Percentiles rank a stretch among this genome's conserved stretches.
These are phyloP conservation scores for Petrocephalus microphthalmus DNA, from an alignment of 2,113 vertebrate genomes.

Conservation along the genomic window DNA sequence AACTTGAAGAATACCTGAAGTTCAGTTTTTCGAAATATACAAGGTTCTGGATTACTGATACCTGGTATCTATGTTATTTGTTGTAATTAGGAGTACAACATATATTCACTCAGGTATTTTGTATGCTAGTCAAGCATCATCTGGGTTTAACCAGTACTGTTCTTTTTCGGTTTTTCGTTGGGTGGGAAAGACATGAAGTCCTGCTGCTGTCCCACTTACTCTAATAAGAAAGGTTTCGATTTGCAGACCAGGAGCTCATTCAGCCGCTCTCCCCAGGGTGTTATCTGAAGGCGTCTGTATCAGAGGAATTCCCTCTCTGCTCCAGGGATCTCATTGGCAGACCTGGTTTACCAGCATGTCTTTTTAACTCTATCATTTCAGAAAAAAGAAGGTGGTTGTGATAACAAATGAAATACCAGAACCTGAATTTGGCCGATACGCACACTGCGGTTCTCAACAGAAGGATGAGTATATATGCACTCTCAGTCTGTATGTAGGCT, in stretches of 20 bases:
- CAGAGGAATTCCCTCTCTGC: constrained; percentile 16
- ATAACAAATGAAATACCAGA: not conserved
- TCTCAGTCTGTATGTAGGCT: not conserved
- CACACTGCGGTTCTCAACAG: too few species aligned
- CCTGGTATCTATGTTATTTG: not conserved
- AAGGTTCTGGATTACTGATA: not conserved
- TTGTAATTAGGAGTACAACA: not conserved
- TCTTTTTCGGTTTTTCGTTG: not conserved
- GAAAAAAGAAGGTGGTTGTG: not conserved
- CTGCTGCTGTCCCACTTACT: constrained; percentile 9
- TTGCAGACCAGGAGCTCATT: constrained; percentile 12
- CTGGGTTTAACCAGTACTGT: not conserved
- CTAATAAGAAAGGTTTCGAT: not conserved
- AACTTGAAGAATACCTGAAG: not conserved
- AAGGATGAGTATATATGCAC: not conserved
- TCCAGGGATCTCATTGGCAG: not conserved
- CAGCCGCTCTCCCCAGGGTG: not conserved
- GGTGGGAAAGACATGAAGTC: constrained; percentile 7
- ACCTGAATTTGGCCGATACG: not conserved
- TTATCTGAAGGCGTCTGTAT: constrained; percentile 14
- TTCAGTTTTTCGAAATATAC: not conserved
- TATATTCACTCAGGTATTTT: not conserved
- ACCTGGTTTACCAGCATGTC: constrained; percentile 9
- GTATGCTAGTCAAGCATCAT: not conserved
- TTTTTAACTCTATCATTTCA: not conserved